Evolutionary conservation across 2,888 invertebrate genomes (phyloP).

Genomic region (Brenthis ino): DNA sequence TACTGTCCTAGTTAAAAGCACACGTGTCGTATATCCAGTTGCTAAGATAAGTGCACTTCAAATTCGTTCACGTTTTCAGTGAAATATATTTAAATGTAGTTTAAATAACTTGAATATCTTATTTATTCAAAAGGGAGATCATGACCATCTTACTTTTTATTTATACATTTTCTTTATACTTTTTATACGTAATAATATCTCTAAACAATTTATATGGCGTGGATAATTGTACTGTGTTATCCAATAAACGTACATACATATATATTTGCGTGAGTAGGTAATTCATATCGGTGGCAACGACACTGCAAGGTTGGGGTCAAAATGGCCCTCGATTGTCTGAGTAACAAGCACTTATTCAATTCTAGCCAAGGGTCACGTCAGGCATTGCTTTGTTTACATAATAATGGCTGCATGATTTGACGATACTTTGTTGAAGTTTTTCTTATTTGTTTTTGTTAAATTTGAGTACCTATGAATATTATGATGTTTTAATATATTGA

Average conservation of each 20-base stretch:
- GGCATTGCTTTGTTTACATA: slow-evolving; percentile 31
- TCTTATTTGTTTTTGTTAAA: background rate
- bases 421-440: slow-evolving; percentile 22
- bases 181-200: background rate
- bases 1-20: slow-evolving; percentile 6
- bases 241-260: background rate
- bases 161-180: background rate
- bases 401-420: slow-evolving; percentile 21
- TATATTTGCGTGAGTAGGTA: background rate
- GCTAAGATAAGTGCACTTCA: slow-evolving; percentile 9
- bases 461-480: background rate
- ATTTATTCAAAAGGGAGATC: background rate
- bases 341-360: slow-evolving; percentile 44
- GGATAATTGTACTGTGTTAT: background rate
- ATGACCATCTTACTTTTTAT: background rate
- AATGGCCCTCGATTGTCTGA: slow-evolving; percentile 57
- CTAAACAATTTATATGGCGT: background rate
- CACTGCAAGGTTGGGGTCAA: slow-evolving; percentile 68
- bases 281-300: slow-evolving; percentile 50
- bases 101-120: slow-evolving; percentile 8
- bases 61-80: background rate
- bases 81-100: slow-evolving; percentile 9
- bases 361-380: slow-evolving; percentile 31
- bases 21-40: background rate
- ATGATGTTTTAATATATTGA: background rate